Conservation (phyloP, 2,797 vertebrate genomes). For the Orestias chungarensis region DNA sequence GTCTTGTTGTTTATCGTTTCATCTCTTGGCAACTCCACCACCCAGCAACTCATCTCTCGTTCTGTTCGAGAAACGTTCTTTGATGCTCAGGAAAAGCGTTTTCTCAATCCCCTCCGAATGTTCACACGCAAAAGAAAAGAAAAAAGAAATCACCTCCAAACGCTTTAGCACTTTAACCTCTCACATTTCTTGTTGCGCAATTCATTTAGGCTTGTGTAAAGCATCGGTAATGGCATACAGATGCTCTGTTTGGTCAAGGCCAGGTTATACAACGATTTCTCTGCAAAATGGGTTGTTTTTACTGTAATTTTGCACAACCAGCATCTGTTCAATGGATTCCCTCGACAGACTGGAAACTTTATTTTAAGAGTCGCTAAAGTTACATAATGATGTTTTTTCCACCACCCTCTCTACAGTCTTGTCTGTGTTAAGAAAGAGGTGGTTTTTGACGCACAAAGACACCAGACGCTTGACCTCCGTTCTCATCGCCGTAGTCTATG, state of each 20-base stretch:
- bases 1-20: conserved; percentile 71
- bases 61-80: not conserved
- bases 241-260: conserved; percentile 14
- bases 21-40: conserved; percentile 67
- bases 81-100: conserved; percentile 18
- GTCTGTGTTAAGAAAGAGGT: too few relatives aligned
- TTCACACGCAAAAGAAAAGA: not conserved
- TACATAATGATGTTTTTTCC: not conserved
- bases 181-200: conserved; percentile 28
- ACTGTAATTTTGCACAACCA: not conserved
- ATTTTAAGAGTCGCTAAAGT: not conserved
- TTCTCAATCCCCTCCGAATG: not conserved
- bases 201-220: not conserved
- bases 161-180: conserved; percentile 19
- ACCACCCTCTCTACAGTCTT: too few relatives aligned
- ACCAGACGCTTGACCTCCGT: too few relatives aligned
- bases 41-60: conserved; percentile 49
- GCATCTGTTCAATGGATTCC: not conserved
- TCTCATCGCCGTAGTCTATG: too few relatives aligned
- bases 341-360: not conserved
- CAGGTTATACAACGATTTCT: conserved; percentile 1
- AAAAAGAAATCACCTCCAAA: not conserved
- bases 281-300: not conserved
- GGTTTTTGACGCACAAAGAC: too few relatives aligned
- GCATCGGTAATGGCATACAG: conserved; percentile 50